These are phyloP conservation scores for Coturnix japonica DNA, from an alignment of 2,113 vertebrate species.

Conservation along the genomic window DNA sequence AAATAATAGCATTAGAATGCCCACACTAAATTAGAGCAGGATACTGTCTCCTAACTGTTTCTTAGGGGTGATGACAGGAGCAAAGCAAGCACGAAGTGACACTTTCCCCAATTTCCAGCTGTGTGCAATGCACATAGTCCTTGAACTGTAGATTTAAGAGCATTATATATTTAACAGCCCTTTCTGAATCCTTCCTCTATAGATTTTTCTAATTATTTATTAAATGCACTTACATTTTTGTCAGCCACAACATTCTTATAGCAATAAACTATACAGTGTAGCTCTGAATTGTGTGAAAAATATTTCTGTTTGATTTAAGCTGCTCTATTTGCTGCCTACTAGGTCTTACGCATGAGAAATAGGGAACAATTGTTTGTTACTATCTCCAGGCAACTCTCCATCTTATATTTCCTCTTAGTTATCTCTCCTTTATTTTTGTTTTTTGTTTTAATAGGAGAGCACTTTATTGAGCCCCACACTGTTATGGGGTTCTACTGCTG, in stretches of 20 bases:
- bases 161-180: background rate
- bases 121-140: background rate
- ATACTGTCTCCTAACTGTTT: background rate
- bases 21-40: slow-evolving; percentile 19
- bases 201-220: slow-evolving; percentile 8
- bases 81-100: background rate
- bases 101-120: background rate
- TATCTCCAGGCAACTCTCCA: background rate
- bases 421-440: background rate
- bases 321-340: background rate
- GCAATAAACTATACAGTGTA: background rate
- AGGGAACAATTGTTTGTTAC: background rate
- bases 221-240: background rate
- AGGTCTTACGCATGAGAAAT: background rate
- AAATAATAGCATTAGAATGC: slow-evolving; percentile 24
- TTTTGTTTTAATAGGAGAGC: background rate
- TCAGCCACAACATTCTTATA: background rate
- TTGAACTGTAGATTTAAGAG: background rate
- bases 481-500: background rate
- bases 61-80: background rate
- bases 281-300: background rate
- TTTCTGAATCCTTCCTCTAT: background rate
- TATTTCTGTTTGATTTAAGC: slow-evolving; percentile 1
- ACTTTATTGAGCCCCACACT: background rate
- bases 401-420: background rate